Evolutionary conservation across 2,888 invertebrate genomes (phyloP).

Genomic region (Thereva unica): DNA sequence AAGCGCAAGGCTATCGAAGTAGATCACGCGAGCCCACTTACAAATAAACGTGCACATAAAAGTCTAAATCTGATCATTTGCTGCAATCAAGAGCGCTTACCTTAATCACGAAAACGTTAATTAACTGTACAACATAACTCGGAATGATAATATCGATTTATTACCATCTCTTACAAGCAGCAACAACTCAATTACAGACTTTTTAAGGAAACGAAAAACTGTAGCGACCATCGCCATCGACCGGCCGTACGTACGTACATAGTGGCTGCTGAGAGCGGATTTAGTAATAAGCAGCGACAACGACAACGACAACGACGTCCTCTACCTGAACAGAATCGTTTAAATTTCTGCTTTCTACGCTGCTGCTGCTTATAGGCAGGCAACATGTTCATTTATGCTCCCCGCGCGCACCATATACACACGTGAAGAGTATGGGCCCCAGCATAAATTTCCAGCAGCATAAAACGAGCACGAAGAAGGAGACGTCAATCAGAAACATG

Average conservation of each 20-base stretch:
- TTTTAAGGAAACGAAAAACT: constrained; percentile 32
- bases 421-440: not conserved
- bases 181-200: constrained; percentile 36
- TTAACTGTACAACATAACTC: constrained; percentile 7
- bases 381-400: constrained; percentile 27
- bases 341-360: constrained; percentile 29
- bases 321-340: constrained; percentile 31
- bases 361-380: constrained; percentile 11
- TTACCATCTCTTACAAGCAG: constrained; percentile 18
- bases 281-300: constrained; percentile 24
- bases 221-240: constrained; percentile 10
- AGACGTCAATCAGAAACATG: constrained; percentile 29
- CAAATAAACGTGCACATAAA: too few relatives aligned
- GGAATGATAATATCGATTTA: constrained; percentile 29
- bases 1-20: too few relatives aligned
- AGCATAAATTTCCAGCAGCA: constrained; percentile 4
- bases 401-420: not conserved
- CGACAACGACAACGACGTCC: constrained; percentile 18
- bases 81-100: too few relatives aligned
- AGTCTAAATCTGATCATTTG: too few relatives aligned
- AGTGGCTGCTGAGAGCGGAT: constrained; percentile 5
- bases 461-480: constrained; percentile 3
- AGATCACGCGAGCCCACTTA: too few relatives aligned
- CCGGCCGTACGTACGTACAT: not conserved
- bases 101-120: not conserved